Evolutionary conservation across 2,113 vertebrate species (phyloP).

Genomic region (Oreocharis arfaki): DNA sequence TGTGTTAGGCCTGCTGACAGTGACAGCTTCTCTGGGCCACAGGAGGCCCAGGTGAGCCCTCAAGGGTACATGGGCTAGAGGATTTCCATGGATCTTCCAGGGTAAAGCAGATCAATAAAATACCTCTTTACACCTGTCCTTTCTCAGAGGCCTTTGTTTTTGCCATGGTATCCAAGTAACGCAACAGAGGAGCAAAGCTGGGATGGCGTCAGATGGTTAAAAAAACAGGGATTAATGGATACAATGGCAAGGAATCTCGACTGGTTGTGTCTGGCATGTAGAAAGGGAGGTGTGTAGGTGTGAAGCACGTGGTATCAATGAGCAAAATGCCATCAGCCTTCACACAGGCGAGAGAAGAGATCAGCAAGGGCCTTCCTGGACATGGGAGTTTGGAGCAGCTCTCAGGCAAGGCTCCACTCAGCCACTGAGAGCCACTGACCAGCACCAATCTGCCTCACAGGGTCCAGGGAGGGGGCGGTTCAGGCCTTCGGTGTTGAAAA

Average conservation of each 20-base stretch:
- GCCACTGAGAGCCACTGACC: rapidly evolving
- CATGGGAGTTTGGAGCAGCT: not conserved
- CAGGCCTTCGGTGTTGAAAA: not conserved
- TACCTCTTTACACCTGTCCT: not conserved
- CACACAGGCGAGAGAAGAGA: not conserved
- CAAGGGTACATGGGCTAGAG: not conserved
- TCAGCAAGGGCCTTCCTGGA: not conserved
- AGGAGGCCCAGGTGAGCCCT: not conserved
- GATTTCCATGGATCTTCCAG: not conserved
- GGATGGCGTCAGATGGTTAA: not conserved
- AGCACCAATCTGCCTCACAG: not conserved
- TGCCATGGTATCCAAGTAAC: not conserved
- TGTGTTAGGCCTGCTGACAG: not conserved
- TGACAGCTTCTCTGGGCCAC: not conserved
- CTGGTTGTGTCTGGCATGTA: not conserved
- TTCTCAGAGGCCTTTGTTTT: not conserved
- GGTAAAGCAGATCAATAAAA: not conserved
- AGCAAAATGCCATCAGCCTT: not conserved
- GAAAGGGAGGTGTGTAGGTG: not conserved
- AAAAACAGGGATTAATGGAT: not conserved
- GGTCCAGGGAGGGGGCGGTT: rapidly evolving
- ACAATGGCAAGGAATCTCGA: not conserved
- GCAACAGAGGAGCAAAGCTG: rapidly evolving
- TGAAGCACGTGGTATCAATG: rapidly evolving
- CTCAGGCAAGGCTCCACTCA: not conserved